Percentiles rank a stretch among this genome's conserved stretches.
Evolutionary conservation across 2,888 invertebrate genomes (phyloP).

Genomic region (Pandemis heparana): DNA sequence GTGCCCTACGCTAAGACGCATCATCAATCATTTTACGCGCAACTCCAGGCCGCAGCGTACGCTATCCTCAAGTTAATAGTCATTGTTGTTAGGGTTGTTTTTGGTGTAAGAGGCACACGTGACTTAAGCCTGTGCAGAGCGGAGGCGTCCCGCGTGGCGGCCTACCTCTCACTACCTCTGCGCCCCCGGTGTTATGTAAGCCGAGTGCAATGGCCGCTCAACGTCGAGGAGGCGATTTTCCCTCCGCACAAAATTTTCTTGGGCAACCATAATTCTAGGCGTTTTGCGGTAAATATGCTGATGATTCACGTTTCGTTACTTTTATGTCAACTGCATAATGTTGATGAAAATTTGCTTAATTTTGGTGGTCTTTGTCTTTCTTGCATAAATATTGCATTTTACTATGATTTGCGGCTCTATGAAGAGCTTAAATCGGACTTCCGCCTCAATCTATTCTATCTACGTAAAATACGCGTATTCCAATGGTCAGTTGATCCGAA

Average conservation of each 20-base stretch:
- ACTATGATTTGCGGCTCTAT: neutral
- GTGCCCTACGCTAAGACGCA: slow-evolving; percentile 66
- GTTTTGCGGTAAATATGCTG: slow-evolving; percentile 59
- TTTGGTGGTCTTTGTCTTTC: slow-evolving; percentile 32
- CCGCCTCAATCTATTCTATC: neutral
- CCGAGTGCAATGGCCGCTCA: slow-evolving; percentile 82
- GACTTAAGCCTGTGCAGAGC: slow-evolving; percentile 56
- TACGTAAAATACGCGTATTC: neutral
- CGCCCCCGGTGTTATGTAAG: slow-evolving; percentile 82
- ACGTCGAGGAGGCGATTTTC: slow-evolving; percentile 68
- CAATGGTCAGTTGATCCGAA: neutral
- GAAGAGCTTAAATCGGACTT: neutral
- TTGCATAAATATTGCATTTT: neutral
- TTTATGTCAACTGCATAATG: slow-evolving; percentile 55
- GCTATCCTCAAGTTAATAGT: slow-evolving; percentile 63
- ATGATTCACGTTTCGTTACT: slow-evolving; percentile 56
- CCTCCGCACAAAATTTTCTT: slow-evolving; percentile 62
- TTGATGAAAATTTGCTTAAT: slow-evolving; percentile 50
- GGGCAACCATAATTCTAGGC: slow-evolving; percentile 63
- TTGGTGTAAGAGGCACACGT: slow-evolving; percentile 51
- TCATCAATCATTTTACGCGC: slow-evolving; percentile 76
- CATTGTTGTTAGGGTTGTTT: slow-evolving; percentile 60
- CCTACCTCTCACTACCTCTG: slow-evolving; percentile 78
- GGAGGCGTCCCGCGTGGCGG: slow-evolving; percentile 49
- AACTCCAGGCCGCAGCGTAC: slow-evolving; percentile 55